Base-by-base conservation (phyloP, 1,140 invertebrate species). In the Brachionus calyciflorus region DNA sequence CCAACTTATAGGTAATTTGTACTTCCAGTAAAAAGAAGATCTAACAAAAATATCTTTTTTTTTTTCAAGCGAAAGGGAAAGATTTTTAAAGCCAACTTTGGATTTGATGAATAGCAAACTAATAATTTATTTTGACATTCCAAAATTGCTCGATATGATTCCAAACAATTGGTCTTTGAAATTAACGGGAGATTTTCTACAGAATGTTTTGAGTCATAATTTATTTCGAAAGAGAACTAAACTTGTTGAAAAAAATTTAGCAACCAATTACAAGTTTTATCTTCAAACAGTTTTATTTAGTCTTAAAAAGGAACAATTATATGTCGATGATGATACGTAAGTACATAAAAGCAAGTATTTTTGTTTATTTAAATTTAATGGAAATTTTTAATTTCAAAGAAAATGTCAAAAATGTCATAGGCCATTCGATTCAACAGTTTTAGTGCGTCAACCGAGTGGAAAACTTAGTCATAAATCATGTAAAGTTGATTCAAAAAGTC, bases 111-210 rank as follows among this genome's bases (percentile, higher is more conserved):
- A 73, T 40, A 73, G 69, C 24, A 73, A 73, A 40, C 10, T 37
- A 24, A 73, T 73, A 21, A 17, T 49, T 41, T 55, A 73, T 37
- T 55, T 73, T 19, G 69, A 73, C 19, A 55, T 73, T 19, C 46
- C 69, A 7, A 73, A 73, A 24, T 7, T 73, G 5, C 14, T 73
- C n/a, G 69, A 73, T 19, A 73, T 51, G 33, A 73, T 73, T 37
- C 69, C 69, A 9, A 73, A 73, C 24, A 73, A 49, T 41, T 73
- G 69, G 69, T 73, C 69, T 21, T 5, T 73, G 28, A 73, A 55
- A 37, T 26, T 73, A 21, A 49, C 14, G 1, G 46, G 46, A 12
- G 46, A 49, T 3, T 73, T 55, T 49, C 33, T 73, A 37, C 24
- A 24, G 9, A 73, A 40, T 26, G 51, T 73, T 0, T 24, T 73